Evolutionary conservation across 2,888 invertebrate species (phyloP).

Genomic region (Morpho helenor): DNA sequence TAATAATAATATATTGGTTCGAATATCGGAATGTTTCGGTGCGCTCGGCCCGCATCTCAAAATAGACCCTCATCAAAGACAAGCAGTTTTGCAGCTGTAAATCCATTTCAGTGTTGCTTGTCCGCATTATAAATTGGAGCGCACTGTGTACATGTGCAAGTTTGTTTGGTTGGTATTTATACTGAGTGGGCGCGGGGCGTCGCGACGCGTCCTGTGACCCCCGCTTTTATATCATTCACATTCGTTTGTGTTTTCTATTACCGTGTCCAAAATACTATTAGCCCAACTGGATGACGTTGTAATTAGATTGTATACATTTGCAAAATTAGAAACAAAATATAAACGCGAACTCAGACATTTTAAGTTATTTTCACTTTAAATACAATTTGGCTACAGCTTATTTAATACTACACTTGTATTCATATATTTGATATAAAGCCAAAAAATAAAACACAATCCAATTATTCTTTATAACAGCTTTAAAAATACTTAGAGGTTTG

Average conservation of each 20-base stretch:
- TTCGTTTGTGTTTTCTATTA: conserved; percentile 71
- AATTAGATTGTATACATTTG: conserved; percentile 58
- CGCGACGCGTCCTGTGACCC: conserved; percentile 18
- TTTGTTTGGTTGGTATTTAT: conserved; percentile 39
- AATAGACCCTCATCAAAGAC: conserved; percentile 79
- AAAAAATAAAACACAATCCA: conserved; percentile 5
- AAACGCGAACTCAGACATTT: conserved; percentile 28
- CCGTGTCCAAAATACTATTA: conserved; percentile 63
- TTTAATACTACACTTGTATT: not conserved
- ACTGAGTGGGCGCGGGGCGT: conserved; percentile 33
- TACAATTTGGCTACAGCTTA: not conserved
- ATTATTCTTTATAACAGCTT: conserved; percentile 4
- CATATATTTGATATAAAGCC: not conserved
- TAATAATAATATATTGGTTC: conserved; percentile 77
- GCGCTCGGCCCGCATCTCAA: conserved; percentile 70
- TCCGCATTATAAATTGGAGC: conserved; percentile 76
- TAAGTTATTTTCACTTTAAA: conserved; percentile 22
- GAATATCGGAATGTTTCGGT: conserved; percentile 75
- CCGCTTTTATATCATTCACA: conserved; percentile 34
- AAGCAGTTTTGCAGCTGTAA: conserved; percentile 78
- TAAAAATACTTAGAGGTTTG: conserved; percentile 12
- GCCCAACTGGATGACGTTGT: conserved; percentile 59
- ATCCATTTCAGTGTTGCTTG: conserved; percentile 77
- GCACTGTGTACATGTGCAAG: conserved; percentile 41
- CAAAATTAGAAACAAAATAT: conserved; percentile 46